Evolutionary conservation across 2,888 invertebrate genomes (phyloP).

Genomic region (Dicyrtomina minuta): DNA sequence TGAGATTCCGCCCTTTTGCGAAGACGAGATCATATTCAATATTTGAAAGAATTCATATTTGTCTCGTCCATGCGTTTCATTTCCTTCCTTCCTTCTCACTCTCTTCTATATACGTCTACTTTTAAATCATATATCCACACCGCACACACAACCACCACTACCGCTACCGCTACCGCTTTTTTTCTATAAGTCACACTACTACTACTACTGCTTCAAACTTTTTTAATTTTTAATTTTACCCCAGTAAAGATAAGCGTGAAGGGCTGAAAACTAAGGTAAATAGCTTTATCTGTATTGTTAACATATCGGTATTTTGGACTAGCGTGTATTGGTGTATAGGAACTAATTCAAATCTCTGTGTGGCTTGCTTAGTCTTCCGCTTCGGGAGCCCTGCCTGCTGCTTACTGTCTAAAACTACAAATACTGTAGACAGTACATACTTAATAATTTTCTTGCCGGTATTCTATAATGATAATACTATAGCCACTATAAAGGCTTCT

Average conservation of each 20-base stretch:
- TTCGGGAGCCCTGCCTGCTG: not conserved
- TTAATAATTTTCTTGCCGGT: not conserved
- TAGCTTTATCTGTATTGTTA: not conserved
- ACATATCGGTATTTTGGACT: not conserved
- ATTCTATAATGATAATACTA: constrained; percentile 2
- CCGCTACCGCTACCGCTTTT: not conserved
- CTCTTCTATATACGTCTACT: not conserved
- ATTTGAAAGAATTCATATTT: constrained; percentile 37
- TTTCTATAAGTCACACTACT: not conserved
- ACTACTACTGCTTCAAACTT: constrained; percentile 1
- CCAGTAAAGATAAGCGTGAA: not conserved
- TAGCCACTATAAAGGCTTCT: too few relatives aligned
- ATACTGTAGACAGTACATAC: constrained; percentile 5
- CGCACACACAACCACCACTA: too few relatives aligned
- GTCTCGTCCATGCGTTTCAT: constrained; percentile 28
- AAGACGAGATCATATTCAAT: constrained; percentile 32
- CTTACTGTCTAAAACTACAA: too few relatives aligned
- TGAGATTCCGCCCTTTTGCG: constrained; percentile 35
- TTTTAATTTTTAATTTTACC: not conserved
- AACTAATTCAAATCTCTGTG: too few relatives aligned
- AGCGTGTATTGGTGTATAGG: not conserved
- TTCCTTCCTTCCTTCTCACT: not conserved
- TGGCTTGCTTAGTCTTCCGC: too few relatives aligned
- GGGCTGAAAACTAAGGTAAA: not conserved
- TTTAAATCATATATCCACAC: too few relatives aligned